Conservation (phyloP, 2,888 invertebrate genomes). For the Helobdella robusta region DNA sequence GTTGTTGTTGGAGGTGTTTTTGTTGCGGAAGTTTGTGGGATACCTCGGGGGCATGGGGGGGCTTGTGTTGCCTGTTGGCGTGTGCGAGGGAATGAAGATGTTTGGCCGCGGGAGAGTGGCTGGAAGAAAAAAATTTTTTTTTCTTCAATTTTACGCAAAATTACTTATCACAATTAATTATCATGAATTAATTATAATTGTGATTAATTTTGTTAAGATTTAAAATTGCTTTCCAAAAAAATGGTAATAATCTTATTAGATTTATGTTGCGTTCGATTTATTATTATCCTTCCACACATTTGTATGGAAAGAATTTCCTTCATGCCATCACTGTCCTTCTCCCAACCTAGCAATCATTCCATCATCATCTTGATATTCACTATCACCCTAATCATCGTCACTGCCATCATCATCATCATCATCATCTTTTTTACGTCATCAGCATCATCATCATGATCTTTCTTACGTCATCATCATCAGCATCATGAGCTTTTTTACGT, state of each 20-base stretch:
- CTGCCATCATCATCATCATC: background rate
- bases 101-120: conserved; percentile 11
- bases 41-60: conserved; percentile 11
- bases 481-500: too few species aligned
- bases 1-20: background rate
- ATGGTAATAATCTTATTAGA: too few species aligned
- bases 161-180: too few species aligned
- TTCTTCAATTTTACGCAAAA: too few species aligned
- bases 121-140: too few species aligned
- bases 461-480: background rate
- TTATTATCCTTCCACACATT: background rate
- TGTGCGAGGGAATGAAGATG: background rate
- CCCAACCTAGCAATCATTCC: background rate
- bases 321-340: background rate
- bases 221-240: too few species aligned
- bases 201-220: too few species aligned
- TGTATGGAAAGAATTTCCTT: background rate
- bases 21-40: conserved; percentile 14
- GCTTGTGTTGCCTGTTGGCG: conserved; percentile 4
- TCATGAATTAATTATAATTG: background rate
- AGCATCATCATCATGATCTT: background rate
- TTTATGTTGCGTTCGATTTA: background rate
- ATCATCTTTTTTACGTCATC: background rate
- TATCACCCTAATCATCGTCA: background rate
- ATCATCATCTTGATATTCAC: background rate